Percentiles rank a stretch among this genome's conserved stretches.
Conservation (phyloP, 2,888 invertebrate genomes). For the Agonopterix heracliana region DNA sequence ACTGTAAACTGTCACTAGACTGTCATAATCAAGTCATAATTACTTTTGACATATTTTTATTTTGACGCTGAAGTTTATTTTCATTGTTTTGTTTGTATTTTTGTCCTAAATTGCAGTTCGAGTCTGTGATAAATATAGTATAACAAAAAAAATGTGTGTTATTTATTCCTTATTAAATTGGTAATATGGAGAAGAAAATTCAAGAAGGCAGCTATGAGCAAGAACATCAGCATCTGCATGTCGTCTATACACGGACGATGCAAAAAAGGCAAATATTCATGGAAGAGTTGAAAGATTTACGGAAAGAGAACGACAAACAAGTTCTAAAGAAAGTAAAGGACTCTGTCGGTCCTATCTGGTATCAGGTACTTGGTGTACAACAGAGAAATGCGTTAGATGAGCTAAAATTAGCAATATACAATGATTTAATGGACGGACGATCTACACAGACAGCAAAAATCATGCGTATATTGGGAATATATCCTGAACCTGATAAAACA, state of each 20-base stretch:
- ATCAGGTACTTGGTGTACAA: conserved; percentile 54
- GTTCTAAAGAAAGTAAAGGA: conserved; percentile 26
- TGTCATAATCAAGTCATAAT: no score
- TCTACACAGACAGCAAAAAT: conserved; percentile 38
- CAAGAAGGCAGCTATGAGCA: no score
- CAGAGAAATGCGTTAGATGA: conserved; percentile 49
- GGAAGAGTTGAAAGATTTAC: conserved; percentile 49
- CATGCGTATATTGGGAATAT: conserved; percentile 44
- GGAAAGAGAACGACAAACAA: conserved; percentile 31
- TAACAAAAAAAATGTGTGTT: no score
- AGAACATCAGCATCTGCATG: conserved; percentile 16
- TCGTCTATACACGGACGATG: conserved; percentile 43
- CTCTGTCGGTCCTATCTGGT: conserved; percentile 56
- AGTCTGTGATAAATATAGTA: no score
- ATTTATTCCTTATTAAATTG: no score
- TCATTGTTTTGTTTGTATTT: no score
- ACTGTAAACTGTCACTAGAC: no score
- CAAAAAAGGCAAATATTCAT: conserved; percentile 50
- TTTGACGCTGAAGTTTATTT: no score
- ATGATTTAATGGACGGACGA: conserved; percentile 54
- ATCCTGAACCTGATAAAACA: conserved; percentile 35
- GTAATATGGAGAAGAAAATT: no score
- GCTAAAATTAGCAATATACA: conserved; percentile 43
- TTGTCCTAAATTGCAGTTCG: no score
- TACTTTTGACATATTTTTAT: no score